Evolutionary conservation across 1,140 invertebrate species (phyloP).

Genomic region (Pygmarrhopalites habei): DNA sequence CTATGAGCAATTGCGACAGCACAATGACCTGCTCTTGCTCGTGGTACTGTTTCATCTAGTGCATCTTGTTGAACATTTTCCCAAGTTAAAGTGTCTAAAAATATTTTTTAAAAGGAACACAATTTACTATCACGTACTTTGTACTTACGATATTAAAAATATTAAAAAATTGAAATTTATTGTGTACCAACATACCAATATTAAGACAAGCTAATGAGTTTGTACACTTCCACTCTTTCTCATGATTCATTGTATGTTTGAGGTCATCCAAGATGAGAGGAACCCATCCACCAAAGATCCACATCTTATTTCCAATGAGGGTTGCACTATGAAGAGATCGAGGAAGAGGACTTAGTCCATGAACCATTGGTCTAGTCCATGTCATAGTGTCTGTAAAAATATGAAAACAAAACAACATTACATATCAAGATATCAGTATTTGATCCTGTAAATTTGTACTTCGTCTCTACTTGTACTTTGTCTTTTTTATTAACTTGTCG

Average conservation of each 20-base stretch:
- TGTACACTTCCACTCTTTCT: slow-evolving; percentile 99
- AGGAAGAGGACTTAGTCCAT: slow-evolving; percentile 80
- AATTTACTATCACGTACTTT: too few species aligned
- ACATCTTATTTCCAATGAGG: slow-evolving; percentile 90
- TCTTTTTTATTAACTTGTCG: too few species aligned
- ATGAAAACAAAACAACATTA: slow-evolving; percentile 1
- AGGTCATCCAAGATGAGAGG: slow-evolving; percentile 78
- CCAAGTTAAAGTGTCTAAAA: slow-evolving; percentile 68
- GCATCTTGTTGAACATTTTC: slow-evolving; percentile 79
- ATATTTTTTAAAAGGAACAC: slow-evolving; percentile 22
- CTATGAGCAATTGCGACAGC: slow-evolving; percentile 88
- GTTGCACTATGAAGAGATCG: slow-evolving; percentile 93
- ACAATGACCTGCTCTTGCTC: slow-evolving; percentile 93
- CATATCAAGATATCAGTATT: too few species aligned
- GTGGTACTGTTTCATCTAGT: slow-evolving; percentile 79
- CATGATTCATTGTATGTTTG: slow-evolving; percentile 46
- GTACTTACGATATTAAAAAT: too few species aligned
- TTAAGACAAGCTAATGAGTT: slow-evolving; percentile 92
- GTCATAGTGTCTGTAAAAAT: slow-evolving; percentile 59
- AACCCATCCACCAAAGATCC: slow-evolving; percentile 97
- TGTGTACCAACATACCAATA: slow-evolving; percentile 51
- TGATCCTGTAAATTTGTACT: background rate
- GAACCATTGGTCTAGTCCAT: slow-evolving; percentile 80
- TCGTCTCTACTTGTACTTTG: background rate
- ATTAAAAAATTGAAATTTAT: too few species aligned